Evolutionary conservation across 1,140 invertebrate species (phyloP), one percentile per base, ranked within the genome.

Genomic region (Ericerus pela): DNA sequence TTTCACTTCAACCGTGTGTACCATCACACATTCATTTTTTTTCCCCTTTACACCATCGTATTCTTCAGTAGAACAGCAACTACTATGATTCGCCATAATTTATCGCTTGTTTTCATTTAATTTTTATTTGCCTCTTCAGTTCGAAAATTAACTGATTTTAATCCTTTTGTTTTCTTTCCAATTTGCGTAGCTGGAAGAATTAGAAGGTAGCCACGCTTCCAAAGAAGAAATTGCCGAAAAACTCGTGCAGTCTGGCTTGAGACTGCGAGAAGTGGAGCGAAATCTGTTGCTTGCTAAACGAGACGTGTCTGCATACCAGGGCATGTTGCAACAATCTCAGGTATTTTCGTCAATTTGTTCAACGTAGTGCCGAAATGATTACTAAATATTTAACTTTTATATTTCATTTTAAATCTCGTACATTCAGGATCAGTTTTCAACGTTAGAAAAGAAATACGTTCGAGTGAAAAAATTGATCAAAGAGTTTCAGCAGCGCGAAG

Each of bases 401-500:
- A n/a, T n/a, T n/a, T n/a, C n/a, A n/a, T n/a, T n/a, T n/a, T n/a
- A n/a, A n/a, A n/a, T n/a, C n/a, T n/a, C n/a, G n/a, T n/a, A n/a
- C n/a, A n/a, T 62, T 36, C 70, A 88, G 66, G 74, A 75, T 12
- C 85, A 90, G 63, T 85, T 82, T 62, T 74, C 79, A 43, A 72
- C 76, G 5, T 70, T 95, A 28, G 88, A 94, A 67, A 84, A 87
- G 65, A 96, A 96, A 69, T 96, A 96, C 68, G 76, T 76, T 14
- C 78, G 81, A 58, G 84, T 85, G 1, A 90, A 88, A 67, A 80
- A 82, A 62, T 70, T 90, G 41, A 84, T 90, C 22, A 75, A 82
- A 55, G 86, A 90, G 64, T 82, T 88, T 63, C 81, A 88, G 66
- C 76, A 80, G 63, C 69, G 83, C 30, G 84, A 88, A 68, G 73